These are phyloP conservation scores for Pseudorasbora parva DNA, from an alignment of 2,113 vertebrate genomes.

Conservation along the genomic window DNA sequence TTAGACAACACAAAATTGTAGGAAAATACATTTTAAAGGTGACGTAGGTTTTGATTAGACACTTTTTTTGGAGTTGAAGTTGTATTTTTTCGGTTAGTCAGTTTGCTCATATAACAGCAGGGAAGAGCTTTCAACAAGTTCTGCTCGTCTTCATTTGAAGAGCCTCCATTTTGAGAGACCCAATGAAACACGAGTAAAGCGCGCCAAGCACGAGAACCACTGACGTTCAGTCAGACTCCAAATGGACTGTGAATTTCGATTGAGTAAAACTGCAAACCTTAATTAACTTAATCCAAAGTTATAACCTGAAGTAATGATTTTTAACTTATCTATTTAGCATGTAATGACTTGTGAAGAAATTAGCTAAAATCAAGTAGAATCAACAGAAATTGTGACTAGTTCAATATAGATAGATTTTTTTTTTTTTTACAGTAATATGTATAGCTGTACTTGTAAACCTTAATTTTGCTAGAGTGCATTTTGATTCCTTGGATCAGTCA, in stretches of 20 bases:
- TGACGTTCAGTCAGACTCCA: neutral
- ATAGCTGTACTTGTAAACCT: neutral
- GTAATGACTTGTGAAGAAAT: neutral
- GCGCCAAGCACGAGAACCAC: neutral
- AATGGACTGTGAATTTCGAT: neutral
- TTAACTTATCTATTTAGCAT: neutral
- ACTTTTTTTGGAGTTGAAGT: neutral
- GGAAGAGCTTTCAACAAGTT: conserved; percentile 14
- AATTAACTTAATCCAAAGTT: neutral
- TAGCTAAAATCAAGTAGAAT: neutral
- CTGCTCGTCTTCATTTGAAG: conserved; percentile 19
- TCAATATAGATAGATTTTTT: neutral
- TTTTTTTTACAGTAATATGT: neutral
- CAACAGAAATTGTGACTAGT: neutral
- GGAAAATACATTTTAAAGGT: neutral
- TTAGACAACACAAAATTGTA: neutral
- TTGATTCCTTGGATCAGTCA: neutral
- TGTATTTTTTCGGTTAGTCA: neutral
- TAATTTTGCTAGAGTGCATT: neutral
- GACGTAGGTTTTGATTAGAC: neutral
- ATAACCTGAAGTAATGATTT: neutral
- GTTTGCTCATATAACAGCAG: neutral
- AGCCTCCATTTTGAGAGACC: conserved; percentile 58
- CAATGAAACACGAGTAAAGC: conserved; percentile 18
- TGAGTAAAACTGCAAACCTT: neutral